phyloP scores from a whole-genome alignment of 2,113 vertebrate species.

The Colinus virginianus region DNA sequence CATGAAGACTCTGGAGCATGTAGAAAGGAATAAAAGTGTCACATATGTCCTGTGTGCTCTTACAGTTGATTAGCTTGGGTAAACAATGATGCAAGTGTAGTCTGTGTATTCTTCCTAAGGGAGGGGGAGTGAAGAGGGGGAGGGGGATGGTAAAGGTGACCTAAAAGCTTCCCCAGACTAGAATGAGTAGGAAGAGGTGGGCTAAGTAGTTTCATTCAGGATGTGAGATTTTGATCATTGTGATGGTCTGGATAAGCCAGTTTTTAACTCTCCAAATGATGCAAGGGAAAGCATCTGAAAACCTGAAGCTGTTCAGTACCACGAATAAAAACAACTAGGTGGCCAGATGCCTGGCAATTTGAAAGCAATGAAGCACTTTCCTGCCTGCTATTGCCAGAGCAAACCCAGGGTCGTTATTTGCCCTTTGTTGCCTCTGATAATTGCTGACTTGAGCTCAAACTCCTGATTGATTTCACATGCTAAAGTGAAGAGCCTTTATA shows the following conservation, averaged over 20 bases:
- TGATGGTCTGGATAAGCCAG: neutral
- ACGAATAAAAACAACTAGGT: neutral
- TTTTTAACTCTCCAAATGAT: neutral
- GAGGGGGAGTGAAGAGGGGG: neutral
- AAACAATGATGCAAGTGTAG: neutral
- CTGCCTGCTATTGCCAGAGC: conserved; percentile 5
- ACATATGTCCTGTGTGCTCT: neutral
- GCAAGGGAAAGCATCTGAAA: neutral
- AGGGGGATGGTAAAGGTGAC: neutral
- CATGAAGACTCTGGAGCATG: neutral
- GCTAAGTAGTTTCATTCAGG: neutral
- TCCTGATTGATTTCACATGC: conserved; percentile 43
- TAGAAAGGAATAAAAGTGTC: neutral
- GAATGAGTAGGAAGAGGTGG: neutral
- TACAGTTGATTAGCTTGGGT: neutral
- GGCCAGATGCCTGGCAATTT: neutral
- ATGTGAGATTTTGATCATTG: neutral
- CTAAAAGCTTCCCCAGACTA: neutral
- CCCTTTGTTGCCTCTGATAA: conserved; percentile 52
- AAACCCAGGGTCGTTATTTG: conserved; percentile 29
- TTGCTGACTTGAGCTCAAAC: conserved; percentile 60
- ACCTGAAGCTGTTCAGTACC: neutral
- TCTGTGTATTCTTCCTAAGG: neutral
- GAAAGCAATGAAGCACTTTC: conserved; percentile 21
- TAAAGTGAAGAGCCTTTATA: conserved; percentile 60